Conservation (phyloP, 2,797 vertebrate species). For the Botia almorhae region DNA sequence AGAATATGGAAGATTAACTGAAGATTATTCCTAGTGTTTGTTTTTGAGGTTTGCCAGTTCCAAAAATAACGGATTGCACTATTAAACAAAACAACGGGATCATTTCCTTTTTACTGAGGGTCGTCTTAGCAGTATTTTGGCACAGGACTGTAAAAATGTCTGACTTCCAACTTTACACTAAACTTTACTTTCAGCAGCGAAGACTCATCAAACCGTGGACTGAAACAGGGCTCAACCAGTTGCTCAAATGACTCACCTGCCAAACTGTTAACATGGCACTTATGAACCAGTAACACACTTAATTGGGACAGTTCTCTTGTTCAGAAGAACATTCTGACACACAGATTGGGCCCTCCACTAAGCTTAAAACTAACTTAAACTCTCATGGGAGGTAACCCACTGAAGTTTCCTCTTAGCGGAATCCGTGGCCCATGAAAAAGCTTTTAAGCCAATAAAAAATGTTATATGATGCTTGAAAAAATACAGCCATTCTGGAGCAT, state of each 20-base stretch:
- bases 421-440: background rate
- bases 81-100: conserved; percentile 37
- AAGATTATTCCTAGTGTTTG: conserved; percentile 25
- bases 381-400: conserved; percentile 1
- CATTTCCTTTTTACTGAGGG: conserved; percentile 28
- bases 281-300: background rate
- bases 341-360: conserved; percentile 1
- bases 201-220: background rate
- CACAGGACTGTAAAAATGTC: conserved; percentile 16
- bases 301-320: background rate
- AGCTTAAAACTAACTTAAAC: background rate
- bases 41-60: conserved; percentile 38
- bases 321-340: background rate
- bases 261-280: background rate
- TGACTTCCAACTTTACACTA: conserved; percentile 12
- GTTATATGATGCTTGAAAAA: background rate
- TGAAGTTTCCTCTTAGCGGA: background rate
- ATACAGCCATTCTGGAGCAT: background rate
- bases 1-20: background rate
- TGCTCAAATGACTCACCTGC: conserved; percentile 13
- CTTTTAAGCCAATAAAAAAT: background rate
- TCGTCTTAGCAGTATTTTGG: conserved; percentile 21
- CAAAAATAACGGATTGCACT: conserved; percentile 31
- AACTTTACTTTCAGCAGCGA: background rate
- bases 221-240: background rate